phyloP scores from a whole-genome alignment of 2,113 vertebrate species.

The Cyprinodon variegatus region DNA sequence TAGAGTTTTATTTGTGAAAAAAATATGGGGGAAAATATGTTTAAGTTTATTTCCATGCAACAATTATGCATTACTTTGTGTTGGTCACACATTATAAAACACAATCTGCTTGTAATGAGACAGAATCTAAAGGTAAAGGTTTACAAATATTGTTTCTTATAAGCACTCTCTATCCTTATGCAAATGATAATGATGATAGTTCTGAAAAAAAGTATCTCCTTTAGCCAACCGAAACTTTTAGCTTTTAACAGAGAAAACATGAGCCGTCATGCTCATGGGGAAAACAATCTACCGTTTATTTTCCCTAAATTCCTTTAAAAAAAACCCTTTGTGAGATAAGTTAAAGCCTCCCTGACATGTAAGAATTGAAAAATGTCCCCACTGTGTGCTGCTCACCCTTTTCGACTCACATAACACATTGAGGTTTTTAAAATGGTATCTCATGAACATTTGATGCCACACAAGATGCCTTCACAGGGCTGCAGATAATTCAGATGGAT shows the following conservation, averaged over 20 bases:
- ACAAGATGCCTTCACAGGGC: constrained; percentile 65
- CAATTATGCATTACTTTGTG: no score
- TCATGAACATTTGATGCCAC: constrained; percentile 37
- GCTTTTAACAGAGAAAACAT: constrained; percentile 1
- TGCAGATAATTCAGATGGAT: constrained; percentile 72
- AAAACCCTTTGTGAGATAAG: constrained; percentile 1
- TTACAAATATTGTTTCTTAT: no score
- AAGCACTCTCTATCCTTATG: no score
- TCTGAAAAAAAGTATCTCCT: not conserved
- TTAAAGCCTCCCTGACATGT: constrained; percentile 34
- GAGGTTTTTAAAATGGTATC: constrained; percentile 34
- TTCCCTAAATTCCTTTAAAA: constrained; percentile 4
- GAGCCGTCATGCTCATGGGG: not conserved
- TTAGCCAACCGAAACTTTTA: not conserved
- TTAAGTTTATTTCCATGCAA: no score
- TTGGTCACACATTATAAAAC: no score
- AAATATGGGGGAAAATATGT: no score
- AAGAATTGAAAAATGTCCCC: constrained; percentile 49
- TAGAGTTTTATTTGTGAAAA: no score
- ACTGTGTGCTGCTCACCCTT: constrained; percentile 14
- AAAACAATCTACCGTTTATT: constrained; percentile 24
- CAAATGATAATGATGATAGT: no score
- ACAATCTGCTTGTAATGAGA: no score
- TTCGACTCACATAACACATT: constrained; percentile 46
- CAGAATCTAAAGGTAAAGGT: no score